These are phyloP conservation scores for Neolamprologus kungweensis DNA, from an alignment of 2,113 vertebrate species.

Conservation along the genomic window DNA sequence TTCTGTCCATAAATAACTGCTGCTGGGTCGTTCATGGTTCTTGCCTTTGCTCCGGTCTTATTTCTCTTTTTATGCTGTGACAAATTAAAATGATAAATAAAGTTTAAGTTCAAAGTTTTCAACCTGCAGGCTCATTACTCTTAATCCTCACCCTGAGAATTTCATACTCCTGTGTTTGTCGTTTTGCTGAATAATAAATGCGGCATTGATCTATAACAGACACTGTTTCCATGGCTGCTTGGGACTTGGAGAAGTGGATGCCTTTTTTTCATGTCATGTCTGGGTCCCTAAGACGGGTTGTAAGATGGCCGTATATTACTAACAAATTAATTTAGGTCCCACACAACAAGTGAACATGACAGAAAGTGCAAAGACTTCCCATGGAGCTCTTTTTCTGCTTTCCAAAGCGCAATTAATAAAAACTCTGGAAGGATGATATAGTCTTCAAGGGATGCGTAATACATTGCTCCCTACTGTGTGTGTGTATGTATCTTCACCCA, in stretches of 20 bases:
- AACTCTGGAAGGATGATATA: not conserved
- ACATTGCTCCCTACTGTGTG: not conserved
- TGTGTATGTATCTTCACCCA: not conserved
- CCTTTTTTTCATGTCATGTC: not conserved
- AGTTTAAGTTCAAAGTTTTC: not conserved
- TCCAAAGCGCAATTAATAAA: not conserved
- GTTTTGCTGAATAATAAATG: not conserved
- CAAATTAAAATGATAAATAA: not conserved
- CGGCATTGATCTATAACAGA: not conserved
- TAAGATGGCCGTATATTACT: rapidly evolving
- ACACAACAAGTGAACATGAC: not conserved
- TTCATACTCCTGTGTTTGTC: not conserved
- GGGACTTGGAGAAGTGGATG: not conserved
- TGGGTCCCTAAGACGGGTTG: not conserved
- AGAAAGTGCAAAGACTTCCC: not conserved
- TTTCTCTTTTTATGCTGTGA: not conserved
- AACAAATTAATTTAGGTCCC: not conserved
- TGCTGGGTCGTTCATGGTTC: not conserved
- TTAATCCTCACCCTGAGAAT: not conserved
- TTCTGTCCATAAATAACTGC: not conserved
- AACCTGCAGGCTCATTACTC: not conserved
- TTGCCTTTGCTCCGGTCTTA: not conserved
- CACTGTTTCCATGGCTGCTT: not conserved
- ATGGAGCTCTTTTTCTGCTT: not conserved
- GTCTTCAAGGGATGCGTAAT: not conserved